Conservation (phyloP, 2,888 invertebrate genomes). For the Odiellus spinosus region DNA sequence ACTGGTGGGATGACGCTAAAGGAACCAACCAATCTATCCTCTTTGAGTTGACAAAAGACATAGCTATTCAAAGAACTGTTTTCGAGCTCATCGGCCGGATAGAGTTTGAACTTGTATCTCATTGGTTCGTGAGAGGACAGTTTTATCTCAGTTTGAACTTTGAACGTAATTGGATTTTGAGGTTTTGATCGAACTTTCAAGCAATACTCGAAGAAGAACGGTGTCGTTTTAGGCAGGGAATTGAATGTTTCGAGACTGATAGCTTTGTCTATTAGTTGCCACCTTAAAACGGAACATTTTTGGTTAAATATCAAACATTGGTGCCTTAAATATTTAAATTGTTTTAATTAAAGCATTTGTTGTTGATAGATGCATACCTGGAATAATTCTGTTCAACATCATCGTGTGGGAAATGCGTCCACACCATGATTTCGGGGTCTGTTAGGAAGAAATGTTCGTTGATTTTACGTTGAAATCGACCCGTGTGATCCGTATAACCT, state of each 20-base stretch:
- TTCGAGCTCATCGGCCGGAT: slow-evolving; percentile 22
- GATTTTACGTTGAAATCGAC: slow-evolving; percentile 22
- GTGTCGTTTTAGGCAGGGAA: slow-evolving; percentile 32
- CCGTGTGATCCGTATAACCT: slow-evolving; percentile 23
- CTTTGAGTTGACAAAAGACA: slow-evolving; percentile 25
- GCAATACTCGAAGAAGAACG: slow-evolving; percentile 31
- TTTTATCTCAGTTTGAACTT: slow-evolving; percentile 23
- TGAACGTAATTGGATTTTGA: slow-evolving; percentile 22
- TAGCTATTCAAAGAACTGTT: slow-evolving; percentile 23
- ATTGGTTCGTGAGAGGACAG: slow-evolving; percentile 22
- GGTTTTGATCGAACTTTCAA: slow-evolving; percentile 22
- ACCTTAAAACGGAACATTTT: slow-evolving; percentile 21
- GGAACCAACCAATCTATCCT: slow-evolving; percentile 22
- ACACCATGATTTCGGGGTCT: slow-evolving; percentile 25
- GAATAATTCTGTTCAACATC: slow-evolving; percentile 22
- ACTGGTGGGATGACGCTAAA: slow-evolving; percentile 31
- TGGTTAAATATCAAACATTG: neutral
- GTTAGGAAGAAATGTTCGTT: slow-evolving; percentile 26
- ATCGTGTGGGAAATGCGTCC: slow-evolving; percentile 26
- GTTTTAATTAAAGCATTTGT: no score
- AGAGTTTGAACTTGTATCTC: slow-evolving; percentile 26
- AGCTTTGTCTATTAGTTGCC: slow-evolving; percentile 35
- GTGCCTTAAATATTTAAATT: neutral
- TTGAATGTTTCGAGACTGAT: slow-evolving; percentile 33
- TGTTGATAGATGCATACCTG: no score